Percentiles rank a stretch among this genome's conserved stretches.
phyloP scores from a whole-genome alignment of 2,113 vertebrate genomes.

The Pitta sordida region DNA sequence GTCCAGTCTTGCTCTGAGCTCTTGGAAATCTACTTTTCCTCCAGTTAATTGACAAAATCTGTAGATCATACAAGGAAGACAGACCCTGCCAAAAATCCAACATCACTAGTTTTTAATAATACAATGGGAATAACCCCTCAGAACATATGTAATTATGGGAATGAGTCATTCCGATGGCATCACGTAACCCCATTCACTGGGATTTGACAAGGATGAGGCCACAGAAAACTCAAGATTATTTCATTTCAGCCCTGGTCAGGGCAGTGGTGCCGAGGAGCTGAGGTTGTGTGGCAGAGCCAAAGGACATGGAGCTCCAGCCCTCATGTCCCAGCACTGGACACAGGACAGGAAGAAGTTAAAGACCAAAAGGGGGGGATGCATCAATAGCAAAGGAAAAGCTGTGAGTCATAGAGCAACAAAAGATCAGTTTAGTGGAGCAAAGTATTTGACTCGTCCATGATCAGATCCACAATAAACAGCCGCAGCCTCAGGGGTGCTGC shows the following conservation, averaged over 20 bases:
- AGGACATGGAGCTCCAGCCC: rapidly evolving
- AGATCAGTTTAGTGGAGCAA: not conserved
- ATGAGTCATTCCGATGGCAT: conserved; percentile 53
- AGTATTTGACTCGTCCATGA: not conserved
- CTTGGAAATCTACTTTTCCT: conserved; percentile 49
- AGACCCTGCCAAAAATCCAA: conserved; percentile 34
- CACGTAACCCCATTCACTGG: not conserved
- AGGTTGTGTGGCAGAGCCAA: rapidly evolving
- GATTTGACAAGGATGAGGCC: conserved; percentile 22
- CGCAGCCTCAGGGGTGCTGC: not conserved
- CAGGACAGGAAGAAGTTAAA: not conserved
- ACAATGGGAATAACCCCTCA: conserved; percentile 57
- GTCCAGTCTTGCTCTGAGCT: conserved; percentile 16
- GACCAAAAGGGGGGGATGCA: not conserved
- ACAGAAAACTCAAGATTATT: not conserved
- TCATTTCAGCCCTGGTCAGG: not conserved
- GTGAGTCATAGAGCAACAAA: not conserved
- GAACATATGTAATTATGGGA: conserved; percentile 57
- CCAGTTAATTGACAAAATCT: conserved; percentile 60
- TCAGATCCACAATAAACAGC: not conserved
- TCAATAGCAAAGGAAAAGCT: not conserved
- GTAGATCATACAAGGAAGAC: conserved; percentile 41
- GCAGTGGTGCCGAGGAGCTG: not conserved
- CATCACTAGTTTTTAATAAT: conserved; percentile 52
- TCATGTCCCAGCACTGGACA: not conserved